Base-by-base conservation (phyloP, 2,113 vertebrate species). In the Ia io region DNA sequence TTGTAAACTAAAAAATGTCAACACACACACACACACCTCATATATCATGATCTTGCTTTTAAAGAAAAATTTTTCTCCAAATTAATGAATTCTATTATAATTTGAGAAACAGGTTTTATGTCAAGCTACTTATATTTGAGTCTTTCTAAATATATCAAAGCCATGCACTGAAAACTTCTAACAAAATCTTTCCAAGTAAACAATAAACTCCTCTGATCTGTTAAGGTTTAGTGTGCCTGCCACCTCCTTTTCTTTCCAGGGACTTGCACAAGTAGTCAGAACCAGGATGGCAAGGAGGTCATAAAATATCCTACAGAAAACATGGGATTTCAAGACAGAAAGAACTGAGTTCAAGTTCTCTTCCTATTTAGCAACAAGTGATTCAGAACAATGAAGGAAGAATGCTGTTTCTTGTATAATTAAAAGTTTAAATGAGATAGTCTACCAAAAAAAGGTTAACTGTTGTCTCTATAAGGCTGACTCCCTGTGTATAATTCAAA, bases 131-230 rank as follows among this genome's bases (percentile, higher is more conserved):
- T 59, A 90, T 65, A 90, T 16, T 37, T 86, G 17, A 63, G 53
- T 44, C 35, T 90, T 90, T 90, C 69, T 84, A 79, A 90, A 84
- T 61, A 32, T 77, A 78, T 94, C 61, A 90, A 87, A 9, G 37
- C 76, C 80, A 78, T 32, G 12, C 49, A 77, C 44, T 30, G 40
- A 90, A 83, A 87, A 87, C 25, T 17, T 73, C 51, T 87, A 79
- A 73, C 14, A 88, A 94, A 59, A 59, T 37, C 30, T 90, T 90
- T 37, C 56, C 71, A 73, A 44, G 87, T n/a, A 82, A 67, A 61
- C 7, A 22, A 83, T 13, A 40, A 85, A 78, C 9, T 73, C 9
- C 85, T 84, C 22, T 25, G 7, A 40, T 30, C 20, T 42, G 20
- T 32, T 69, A 59, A 63, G 42, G 30, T 44, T 73, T 44, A 79